Evolutionary conservation across 2,113 vertebrate genomes (phyloP).

Genomic region (Malurus alboscapulatus): DNA sequence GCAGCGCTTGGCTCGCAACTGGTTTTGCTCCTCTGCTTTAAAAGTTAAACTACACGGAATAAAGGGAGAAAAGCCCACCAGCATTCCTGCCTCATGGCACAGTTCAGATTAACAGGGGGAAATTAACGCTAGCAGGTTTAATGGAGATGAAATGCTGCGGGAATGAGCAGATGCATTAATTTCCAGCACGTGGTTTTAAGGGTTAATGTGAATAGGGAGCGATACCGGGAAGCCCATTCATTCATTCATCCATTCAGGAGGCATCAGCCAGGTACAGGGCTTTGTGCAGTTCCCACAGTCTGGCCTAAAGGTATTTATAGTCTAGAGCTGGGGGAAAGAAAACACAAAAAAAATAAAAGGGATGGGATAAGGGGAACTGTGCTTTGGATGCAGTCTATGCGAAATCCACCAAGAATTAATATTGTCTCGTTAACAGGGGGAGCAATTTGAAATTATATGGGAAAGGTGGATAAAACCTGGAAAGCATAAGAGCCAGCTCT

Average conservation of each 20-base stretch:
- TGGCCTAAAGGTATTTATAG: constrained; percentile 16
- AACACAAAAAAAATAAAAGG: background rate
- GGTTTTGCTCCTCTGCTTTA: background rate
- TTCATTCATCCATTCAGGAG: background rate
- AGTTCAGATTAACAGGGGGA: background rate
- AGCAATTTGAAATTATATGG: constrained; percentile 37
- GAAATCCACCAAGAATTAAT: constrained; percentile 25
- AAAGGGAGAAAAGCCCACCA: background rate
- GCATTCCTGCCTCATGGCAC: background rate
- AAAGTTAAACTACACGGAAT: fast-evolving
- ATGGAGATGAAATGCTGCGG: background rate
- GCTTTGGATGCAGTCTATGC: background rate
- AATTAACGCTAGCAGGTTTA: background rate
- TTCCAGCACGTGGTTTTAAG: background rate
- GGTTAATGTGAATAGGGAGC: background rate
- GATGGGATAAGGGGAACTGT: background rate
- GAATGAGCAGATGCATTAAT: background rate
- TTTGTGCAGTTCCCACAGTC: background rate
- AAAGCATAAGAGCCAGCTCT: constrained; percentile 50
- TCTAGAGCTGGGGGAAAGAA: background rate
- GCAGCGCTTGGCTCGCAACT: background rate
- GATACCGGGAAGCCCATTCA: background rate
- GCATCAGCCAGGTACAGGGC: background rate
- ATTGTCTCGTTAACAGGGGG: constrained; percentile 37
- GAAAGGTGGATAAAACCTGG: constrained; percentile 64